These are phyloP conservation scores for Trachelipus rathkii DNA, from an alignment of 1,140 invertebrate species.

Conservation along the genomic window DNA sequence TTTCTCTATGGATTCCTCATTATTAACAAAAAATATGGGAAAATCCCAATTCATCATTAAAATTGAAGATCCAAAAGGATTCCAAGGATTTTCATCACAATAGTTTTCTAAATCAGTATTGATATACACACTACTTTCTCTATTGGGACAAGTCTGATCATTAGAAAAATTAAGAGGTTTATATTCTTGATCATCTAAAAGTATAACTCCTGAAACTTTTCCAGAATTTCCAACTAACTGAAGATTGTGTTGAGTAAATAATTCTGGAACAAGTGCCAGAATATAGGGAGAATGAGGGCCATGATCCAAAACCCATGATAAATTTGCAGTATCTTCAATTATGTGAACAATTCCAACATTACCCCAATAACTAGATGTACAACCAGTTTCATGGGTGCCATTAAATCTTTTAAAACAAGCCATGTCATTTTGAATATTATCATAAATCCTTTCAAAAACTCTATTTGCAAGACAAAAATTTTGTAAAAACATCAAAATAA, in stretches of 20 bases:
- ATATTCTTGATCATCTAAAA: constrained; percentile 53
- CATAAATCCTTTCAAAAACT: constrained; percentile 75
- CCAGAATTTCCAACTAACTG: constrained; percentile 54
- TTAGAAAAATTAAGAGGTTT: constrained; percentile 58
- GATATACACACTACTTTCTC: constrained; percentile 60
- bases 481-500: neutral
- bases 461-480: constrained; percentile 53
- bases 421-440: constrained; percentile 63
- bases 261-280: constrained; percentile 47
- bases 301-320: constrained; percentile 66
- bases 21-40: constrained; percentile 39
- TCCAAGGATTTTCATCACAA: constrained; percentile 35
- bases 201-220: constrained; percentile 60
- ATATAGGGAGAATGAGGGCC: constrained; percentile 55
- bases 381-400: constrained; percentile 87
- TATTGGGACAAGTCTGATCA: constrained; percentile 79
- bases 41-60: constrained; percentile 35
- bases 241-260: constrained; percentile 49
- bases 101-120: constrained; percentile 33
- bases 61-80: constrained; percentile 31
- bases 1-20: constrained; percentile 37
- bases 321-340: constrained; percentile 59
- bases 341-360: constrained; percentile 80
- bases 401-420: constrained; percentile 83
- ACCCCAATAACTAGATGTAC: constrained; percentile 73